Conservation (phyloP, 2,888 invertebrate species). For the Acanthacorydalis orientalis region DNA sequence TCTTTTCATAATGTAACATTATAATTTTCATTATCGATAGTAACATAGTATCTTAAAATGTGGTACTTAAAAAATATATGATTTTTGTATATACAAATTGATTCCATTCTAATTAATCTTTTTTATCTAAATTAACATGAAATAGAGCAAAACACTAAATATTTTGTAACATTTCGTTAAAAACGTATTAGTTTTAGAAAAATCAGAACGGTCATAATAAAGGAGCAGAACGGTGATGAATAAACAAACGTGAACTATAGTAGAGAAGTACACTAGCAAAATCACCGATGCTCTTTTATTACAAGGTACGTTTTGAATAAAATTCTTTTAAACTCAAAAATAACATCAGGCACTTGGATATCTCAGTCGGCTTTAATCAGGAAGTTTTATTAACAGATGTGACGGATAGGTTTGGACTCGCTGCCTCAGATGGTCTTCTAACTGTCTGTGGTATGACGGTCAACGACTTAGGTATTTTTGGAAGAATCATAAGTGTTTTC, state of each 20-base stretch:
- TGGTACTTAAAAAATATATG: slow-evolving; percentile 5
- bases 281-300: too few relatives aligned
- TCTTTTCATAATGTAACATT: slow-evolving; percentile 1
- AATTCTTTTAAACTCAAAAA: too few relatives aligned
- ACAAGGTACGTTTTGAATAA: too few relatives aligned
- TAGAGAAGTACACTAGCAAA: too few relatives aligned
- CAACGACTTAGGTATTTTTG: slow-evolving; percentile 65
- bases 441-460: slow-evolving; percentile 62
- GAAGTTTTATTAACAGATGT: slow-evolving; percentile 3
- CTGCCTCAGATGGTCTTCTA: slow-evolving; percentile 15
- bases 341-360: slow-evolving; percentile 5
- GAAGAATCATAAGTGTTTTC: slow-evolving; percentile 36
- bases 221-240: too few relatives aligned
- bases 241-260: too few relatives aligned
- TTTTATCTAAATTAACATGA: too few relatives aligned
- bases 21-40: background rate
- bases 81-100: background rate
- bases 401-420: slow-evolving; percentile 2
- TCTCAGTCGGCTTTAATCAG: slow-evolving; percentile 5
- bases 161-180: too few relatives aligned
- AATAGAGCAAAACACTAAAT: too few relatives aligned
- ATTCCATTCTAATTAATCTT: too few relatives aligned
- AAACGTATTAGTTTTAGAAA: too few relatives aligned
- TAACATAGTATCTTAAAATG: slow-evolving; percentile 2
- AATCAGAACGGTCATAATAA: too few relatives aligned